These are phyloP conservation scores for Semnopithecus entellus DNA, from an alignment of 2,113 vertebrate genomes.

Conservation along the genomic window DNA sequence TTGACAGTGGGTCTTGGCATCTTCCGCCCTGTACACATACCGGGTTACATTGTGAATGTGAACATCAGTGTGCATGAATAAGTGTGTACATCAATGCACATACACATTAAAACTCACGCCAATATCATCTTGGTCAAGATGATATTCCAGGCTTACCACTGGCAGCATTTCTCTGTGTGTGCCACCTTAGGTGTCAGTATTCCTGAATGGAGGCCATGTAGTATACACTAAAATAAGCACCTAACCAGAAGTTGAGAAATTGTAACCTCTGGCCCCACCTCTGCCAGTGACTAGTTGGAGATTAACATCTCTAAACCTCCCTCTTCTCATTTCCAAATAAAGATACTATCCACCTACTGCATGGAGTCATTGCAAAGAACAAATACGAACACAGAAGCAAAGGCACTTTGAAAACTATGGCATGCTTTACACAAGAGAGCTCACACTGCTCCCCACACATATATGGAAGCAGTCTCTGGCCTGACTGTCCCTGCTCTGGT, in stretches of 20 bases:
- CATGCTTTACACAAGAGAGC: not conserved
- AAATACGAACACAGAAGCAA: not conserved
- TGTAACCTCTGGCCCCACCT: not conserved
- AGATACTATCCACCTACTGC: not conserved
- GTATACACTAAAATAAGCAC: not conserved
- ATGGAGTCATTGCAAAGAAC: not conserved
- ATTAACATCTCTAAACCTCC: not conserved
- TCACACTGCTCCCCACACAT: not conserved
- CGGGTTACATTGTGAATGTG: fast-evolving
- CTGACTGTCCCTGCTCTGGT: not conserved
- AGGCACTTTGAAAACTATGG: not conserved
- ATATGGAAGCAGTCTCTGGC: not conserved
- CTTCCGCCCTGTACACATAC: not conserved
- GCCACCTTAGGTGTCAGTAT: not conserved
- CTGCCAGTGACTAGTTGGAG: not conserved
- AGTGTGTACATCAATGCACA: not conserved
- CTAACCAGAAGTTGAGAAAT: not conserved
- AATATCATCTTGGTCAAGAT: not conserved
- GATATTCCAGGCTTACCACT: not conserved
- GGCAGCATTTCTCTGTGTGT: not conserved
- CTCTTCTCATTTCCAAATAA: not conserved
- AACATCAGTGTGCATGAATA: not conserved
- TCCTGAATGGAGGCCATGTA: not conserved
- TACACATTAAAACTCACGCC: not conserved
- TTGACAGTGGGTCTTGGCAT: not conserved